Conservation (phyloP, 2,113 vertebrate genomes). For the Ifrita kowaldi region DNA sequence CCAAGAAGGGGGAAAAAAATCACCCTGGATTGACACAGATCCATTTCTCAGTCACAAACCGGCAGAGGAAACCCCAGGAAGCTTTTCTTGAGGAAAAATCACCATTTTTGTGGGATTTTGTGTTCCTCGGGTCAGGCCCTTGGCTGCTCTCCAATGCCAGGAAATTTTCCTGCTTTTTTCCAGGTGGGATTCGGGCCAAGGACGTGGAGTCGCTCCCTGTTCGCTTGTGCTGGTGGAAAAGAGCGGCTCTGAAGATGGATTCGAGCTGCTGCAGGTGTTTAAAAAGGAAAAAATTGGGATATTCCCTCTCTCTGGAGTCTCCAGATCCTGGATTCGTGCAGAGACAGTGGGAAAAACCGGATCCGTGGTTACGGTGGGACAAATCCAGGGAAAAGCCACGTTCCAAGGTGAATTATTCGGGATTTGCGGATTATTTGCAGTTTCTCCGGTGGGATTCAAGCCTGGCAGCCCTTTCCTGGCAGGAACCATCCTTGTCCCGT, state of each 20-base stretch:
- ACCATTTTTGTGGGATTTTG: background rate
- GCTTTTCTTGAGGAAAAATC: background rate
- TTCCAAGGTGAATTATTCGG: background rate
- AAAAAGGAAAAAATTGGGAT: background rate
- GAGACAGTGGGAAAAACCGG: background rate
- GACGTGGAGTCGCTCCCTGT: background rate
- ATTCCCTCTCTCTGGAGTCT: background rate
- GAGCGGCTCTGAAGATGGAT: background rate
- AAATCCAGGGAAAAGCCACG: background rate
- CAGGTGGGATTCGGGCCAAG: background rate
- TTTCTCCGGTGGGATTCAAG: background rate
- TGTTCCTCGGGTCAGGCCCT: background rate
- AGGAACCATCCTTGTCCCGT: accelerated
- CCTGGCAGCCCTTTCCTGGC: background rate
- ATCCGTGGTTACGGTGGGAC: background rate
- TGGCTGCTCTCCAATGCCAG: background rate
- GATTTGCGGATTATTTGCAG: background rate
- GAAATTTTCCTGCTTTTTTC: background rate
- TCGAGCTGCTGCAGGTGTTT: background rate
- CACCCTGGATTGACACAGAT: background rate
- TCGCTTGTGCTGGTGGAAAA: background rate
- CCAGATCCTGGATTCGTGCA: background rate
- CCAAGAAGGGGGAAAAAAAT: accelerated
- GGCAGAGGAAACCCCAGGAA: background rate
- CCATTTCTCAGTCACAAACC: background rate